These are phyloP conservation scores for Eilema depressum DNA, from an alignment of 2,888 invertebrate species.

Conservation along the genomic window DNA sequence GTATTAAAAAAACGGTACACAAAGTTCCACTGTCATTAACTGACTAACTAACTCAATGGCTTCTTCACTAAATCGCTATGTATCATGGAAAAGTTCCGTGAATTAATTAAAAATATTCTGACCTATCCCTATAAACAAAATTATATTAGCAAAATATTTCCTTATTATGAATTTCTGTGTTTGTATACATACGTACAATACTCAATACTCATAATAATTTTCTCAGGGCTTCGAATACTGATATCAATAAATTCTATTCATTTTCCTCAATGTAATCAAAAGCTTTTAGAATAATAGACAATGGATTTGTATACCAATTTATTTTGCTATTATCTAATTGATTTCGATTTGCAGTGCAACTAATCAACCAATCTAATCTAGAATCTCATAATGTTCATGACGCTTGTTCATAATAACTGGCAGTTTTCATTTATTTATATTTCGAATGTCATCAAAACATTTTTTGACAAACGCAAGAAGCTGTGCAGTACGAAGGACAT, in stretches of 20 bases:
- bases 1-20: slow-evolving; percentile 19
- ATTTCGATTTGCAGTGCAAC: not conserved
- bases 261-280: not conserved
- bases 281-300: not conserved
- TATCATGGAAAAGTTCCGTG: not conserved
- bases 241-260: not conserved
- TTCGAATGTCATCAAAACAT: slow-evolving; percentile 2
- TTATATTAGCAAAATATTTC: slow-evolving; percentile 5
- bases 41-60: slow-evolving; percentile 20
- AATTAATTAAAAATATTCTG: not conserved
- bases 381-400: not conserved
- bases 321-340: not conserved
- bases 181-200: not conserved
- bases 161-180: slow-evolving; percentile 3
- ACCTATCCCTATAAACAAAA: slow-evolving; percentile 6
- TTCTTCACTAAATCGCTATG: slow-evolving; percentile 8
- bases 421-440: not conserved
- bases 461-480: slow-evolving; percentile 1
- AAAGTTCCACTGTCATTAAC: slow-evolving; percentile 3
- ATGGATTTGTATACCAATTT: not conserved
- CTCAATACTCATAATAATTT: not conserved
- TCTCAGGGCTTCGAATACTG: slow-evolving; percentile 6
- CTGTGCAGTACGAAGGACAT: slow-evolving; percentile 1
- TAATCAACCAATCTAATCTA: slow-evolving; percentile 4
- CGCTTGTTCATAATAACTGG: not conserved